Evolutionary conservation across 2,113 vertebrate species (phyloP).

Genomic region (Plecturocebus donacophilus): DNA sequence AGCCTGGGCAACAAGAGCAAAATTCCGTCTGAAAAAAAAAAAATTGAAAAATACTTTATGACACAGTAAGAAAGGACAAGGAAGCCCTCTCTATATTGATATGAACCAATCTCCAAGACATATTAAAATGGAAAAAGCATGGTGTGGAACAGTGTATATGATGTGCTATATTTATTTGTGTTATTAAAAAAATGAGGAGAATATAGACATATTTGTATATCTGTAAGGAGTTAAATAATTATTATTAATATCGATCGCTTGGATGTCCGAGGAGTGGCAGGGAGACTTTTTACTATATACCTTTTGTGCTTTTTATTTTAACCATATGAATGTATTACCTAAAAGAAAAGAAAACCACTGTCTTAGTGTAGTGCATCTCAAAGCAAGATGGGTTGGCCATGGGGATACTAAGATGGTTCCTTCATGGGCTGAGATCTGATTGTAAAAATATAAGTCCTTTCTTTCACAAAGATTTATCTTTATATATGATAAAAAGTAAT

Average conservation of each 20-base stretch:
- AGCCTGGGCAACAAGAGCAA: not conserved
- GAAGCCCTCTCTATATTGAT: not conserved
- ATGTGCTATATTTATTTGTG: not conserved
- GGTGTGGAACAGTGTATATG: not conserved
- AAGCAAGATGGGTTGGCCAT: not conserved
- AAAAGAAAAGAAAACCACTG: not conserved
- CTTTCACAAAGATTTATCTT: not conserved
- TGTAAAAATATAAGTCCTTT: not conserved
- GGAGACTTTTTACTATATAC: not conserved
- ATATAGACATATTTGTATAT: not conserved
- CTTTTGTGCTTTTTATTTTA: constrained; percentile 8
- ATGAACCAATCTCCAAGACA: not conserved
- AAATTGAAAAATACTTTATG: not conserved
- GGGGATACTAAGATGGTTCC: not conserved
- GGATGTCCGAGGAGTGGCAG: not conserved
- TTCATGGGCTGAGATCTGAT: not conserved
- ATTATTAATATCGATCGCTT: not conserved
- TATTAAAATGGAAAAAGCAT: not conserved
- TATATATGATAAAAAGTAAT: not conserved
- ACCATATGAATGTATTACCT: not conserved
- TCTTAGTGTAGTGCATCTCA: not conserved
- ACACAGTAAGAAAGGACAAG: not conserved
- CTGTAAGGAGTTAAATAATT: not conserved
- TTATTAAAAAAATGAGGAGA: not conserved
- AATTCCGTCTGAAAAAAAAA: not conserved